phyloP scores from a whole-genome alignment of 2,113 vertebrate genomes.

The Butastur rufipennis region DNA sequence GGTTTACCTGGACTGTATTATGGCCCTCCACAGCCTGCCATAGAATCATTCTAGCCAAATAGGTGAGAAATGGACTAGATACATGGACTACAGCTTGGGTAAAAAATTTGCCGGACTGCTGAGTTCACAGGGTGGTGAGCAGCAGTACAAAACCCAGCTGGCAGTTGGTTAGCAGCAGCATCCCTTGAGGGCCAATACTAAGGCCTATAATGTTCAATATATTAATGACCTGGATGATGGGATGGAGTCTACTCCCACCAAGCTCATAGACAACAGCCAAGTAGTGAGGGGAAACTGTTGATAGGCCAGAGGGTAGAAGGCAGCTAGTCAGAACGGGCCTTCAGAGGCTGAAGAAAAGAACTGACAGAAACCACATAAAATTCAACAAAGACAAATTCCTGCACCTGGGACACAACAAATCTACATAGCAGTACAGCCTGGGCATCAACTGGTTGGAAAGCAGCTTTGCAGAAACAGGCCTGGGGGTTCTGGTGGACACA shows the following conservation, averaged over 20 bases:
- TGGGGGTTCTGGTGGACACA: background rate
- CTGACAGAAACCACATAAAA: background rate
- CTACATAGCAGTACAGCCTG: background rate
- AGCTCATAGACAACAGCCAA: background rate
- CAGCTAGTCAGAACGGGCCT: background rate
- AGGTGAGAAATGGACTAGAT: background rate
- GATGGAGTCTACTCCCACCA: background rate
- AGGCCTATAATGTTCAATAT: background rate
- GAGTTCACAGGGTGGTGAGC: background rate
- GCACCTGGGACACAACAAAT: background rate
- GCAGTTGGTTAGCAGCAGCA: background rate
- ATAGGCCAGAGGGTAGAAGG: background rate
- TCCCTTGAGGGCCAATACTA: background rate
- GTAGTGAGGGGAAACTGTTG: background rate
- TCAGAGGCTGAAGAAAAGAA: background rate
- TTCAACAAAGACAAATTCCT: background rate
- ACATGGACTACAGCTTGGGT: background rate
- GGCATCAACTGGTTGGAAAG: background rate
- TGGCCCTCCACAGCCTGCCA: background rate
- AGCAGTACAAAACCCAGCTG: background rate
- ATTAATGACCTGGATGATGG: background rate
- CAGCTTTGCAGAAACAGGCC: background rate
- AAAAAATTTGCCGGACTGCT: background rate
- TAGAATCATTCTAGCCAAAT: background rate
- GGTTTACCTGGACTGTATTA: background rate